Base-by-base conservation (phyloP, 92 coral and sea anemone genomes). In the Blastomussa wellsi region DNA sequence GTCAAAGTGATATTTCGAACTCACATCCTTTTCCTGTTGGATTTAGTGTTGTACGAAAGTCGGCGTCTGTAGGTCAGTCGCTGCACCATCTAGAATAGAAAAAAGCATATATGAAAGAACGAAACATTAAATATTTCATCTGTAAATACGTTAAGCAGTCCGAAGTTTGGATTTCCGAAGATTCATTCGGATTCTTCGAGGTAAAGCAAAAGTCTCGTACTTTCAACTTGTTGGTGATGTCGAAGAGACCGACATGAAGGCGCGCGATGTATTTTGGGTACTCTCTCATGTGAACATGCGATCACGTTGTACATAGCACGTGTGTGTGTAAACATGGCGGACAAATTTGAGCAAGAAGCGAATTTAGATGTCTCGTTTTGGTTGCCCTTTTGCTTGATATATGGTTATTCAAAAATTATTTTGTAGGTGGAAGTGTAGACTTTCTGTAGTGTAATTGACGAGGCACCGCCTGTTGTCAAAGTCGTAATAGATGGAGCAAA, bases 41-140 rank as follows among this genome's bases (percentile, higher is more conserved):
- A 96, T 72, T 91, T 92, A 49, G 98, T 96, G 94, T 96, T 96
- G 92, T 96, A 96, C 53, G 98, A 94, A 47, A 96, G 92, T 72
- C 98, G 98, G 72, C 98, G 94, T 88, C 98, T 92, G 86, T 89
- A 96, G 77, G 98, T 96, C 76, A 96, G 93, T 78, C 98, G 98
- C 88, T 94, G 95, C 89, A 90, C 98, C 98, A 96, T 95, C 98
- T 95, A 83, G 4, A 80, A 79, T 72, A 85, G n/a, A 82, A 78
- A 78, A 92, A 32, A 31, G 84, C 31, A 20, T 20, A n/a, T 57
- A 57, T 77, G 31, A 68, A 69, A 78, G 62, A 29, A 78, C 19
- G 42, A 87, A 79, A 74, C 57, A 75, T 72, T 88, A 24, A 26
- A 49, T 16, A 48, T 65, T 78, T 62, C 81, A 55, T 42, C 35